A percentile compares a stretch with the other conserved stretches of the same genome.
Evolutionary conservation across 2,888 invertebrate genomes (phyloP).

Genomic region (Panzeria rudis): DNA sequence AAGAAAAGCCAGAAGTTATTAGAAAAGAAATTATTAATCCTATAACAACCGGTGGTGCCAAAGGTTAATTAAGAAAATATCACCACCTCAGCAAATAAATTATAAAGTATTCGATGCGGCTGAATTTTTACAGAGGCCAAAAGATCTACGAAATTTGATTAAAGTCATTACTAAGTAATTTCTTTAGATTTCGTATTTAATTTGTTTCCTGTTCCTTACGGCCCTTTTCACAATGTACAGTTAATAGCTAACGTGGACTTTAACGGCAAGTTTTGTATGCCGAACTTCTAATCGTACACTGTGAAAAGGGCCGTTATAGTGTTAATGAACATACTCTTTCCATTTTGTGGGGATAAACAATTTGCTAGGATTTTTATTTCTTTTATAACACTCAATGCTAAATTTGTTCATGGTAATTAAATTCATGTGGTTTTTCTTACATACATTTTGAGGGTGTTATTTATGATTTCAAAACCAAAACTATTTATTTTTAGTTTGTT

Average conservation of each 20-base stretch:
- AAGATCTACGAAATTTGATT: too few relatives aligned
- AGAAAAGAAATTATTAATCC: neutral
- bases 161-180: too few relatives aligned
- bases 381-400: neutral
- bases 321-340: neutral
- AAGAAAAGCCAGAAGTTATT: neutral
- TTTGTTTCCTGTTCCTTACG: neutral
- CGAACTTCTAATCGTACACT: too few relatives aligned
- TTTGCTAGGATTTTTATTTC: neutral
- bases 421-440: slow-evolving; percentile 8
- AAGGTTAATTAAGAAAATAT: neutral
- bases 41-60: neutral
- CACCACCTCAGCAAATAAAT: too few relatives aligned
- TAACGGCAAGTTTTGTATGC: too few relatives aligned
- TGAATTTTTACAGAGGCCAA: too few relatives aligned
- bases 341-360: neutral
- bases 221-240: too few relatives aligned
- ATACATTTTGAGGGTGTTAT: neutral
- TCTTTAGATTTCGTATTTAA: neutral
- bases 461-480: slow-evolving; percentile 11
- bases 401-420: slow-evolving; percentile 38
- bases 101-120: too few relatives aligned
- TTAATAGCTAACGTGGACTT: too few relatives aligned
- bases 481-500: slow-evolving; percentile 6
- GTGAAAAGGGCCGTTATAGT: too few relatives aligned